phyloP scores from a whole-genome alignment of 2,888 invertebrate species.

The Parascotia fuliginaria region DNA sequence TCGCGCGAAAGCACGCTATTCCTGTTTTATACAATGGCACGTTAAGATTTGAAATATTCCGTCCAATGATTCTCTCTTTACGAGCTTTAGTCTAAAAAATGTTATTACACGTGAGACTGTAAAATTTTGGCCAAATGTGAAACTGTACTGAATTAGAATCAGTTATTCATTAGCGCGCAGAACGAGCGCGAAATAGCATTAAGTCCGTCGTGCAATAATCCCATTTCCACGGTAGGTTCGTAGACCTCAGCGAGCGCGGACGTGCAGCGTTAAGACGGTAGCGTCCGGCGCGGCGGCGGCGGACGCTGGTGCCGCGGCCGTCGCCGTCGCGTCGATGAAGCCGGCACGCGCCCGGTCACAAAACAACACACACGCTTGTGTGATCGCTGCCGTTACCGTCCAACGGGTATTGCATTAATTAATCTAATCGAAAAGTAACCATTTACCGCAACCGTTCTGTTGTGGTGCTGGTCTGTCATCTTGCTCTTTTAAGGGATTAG shows the following conservation, averaged over 20 bases:
- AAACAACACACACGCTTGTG: slow-evolving; percentile 53
- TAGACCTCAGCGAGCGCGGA: slow-evolving; percentile 58
- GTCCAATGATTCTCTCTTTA: slow-evolving; percentile 10
- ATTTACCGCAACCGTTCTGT: slow-evolving; percentile 30
- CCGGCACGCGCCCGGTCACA: slow-evolving; percentile 6
- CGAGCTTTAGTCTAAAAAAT: slow-evolving; percentile 19
- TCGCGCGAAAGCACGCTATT: slow-evolving; percentile 19
- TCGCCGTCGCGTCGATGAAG: too few relatives aligned
- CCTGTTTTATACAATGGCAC: background rate
- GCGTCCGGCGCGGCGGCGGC: slow-evolving; percentile 49
- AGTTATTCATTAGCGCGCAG: slow-evolving; percentile 51
- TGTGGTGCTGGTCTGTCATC: slow-evolving; percentile 26
- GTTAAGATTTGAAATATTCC: background rate
- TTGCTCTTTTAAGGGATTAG: slow-evolving; percentile 32
- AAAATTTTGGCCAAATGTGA: slow-evolving; percentile 19
- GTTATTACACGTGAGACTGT: slow-evolving; percentile 28
- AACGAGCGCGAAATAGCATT: slow-evolving; percentile 72
- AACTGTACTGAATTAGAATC: slow-evolving; percentile 32
- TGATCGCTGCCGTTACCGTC: slow-evolving; percentile 56
- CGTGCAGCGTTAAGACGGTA: slow-evolving; percentile 20
- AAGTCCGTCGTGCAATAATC: slow-evolving; percentile 76
- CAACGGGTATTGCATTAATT: slow-evolving; percentile 61
- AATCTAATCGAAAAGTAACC: slow-evolving; percentile 71
- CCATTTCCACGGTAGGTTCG: slow-evolving; percentile 80
- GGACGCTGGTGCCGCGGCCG: slow-evolving; percentile 9